A percentile compares a stretch with the other conserved stretches of the same genome.
These are phyloP conservation scores for Epinotia bilunana DNA, from an alignment of 2,888 invertebrate species.

Conservation along the genomic window DNA sequence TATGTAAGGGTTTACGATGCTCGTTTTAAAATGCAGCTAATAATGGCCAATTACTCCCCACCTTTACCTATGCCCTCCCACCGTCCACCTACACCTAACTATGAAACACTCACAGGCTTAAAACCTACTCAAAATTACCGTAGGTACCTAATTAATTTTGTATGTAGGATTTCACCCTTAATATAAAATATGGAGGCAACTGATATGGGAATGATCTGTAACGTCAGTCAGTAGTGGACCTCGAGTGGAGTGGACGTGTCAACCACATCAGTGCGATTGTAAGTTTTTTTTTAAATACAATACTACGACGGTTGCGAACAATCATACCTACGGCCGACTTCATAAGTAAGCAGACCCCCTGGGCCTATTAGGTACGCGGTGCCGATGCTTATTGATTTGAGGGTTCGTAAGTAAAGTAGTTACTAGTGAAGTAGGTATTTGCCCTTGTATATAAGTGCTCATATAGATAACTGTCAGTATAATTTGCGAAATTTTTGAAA, in stretches of 20 bases:
- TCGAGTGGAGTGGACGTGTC: conserved; percentile 4
- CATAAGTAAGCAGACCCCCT: too few relatives aligned
- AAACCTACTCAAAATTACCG: neutral
- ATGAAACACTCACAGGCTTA: conserved; percentile 9
- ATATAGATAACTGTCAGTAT: too few relatives aligned
- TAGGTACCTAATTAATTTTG: conserved; percentile 11
- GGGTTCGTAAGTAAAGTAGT: too few relatives aligned
- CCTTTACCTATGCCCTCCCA: neutral
- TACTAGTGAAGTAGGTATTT: too few relatives aligned
- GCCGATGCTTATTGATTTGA: too few relatives aligned
- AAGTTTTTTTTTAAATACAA: too few relatives aligned
- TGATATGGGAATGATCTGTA: neutral
- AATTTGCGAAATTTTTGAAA: neutral
- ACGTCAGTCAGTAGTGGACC: conserved; percentile 1
- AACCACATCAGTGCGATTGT: neutral
- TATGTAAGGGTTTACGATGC: too few relatives aligned
- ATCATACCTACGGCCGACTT: too few relatives aligned
- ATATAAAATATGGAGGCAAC: neutral
- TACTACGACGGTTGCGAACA: too few relatives aligned
- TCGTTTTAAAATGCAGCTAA: neutral
- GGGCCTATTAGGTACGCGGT: too few relatives aligned
- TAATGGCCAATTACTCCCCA: neutral
- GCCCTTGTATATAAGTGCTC: too few relatives aligned
- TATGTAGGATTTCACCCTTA: neutral
- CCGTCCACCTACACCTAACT: neutral